These are phyloP conservation scores for Thyatira batis DNA, from an alignment of 2,888 invertebrate genomes.

Conservation along the genomic window DNA sequence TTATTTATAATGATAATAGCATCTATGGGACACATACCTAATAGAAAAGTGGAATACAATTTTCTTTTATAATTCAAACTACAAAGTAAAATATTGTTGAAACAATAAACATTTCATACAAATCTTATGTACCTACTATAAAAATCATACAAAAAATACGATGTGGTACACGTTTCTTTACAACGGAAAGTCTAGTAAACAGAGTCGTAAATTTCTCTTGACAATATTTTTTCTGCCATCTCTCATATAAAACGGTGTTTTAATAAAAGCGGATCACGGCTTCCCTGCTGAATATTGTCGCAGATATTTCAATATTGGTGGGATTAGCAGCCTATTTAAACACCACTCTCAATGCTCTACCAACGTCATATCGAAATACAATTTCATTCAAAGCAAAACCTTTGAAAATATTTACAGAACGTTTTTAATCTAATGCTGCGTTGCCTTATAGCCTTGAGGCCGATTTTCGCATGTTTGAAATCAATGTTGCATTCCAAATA, in stretches of 20 bases:
- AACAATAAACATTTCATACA: too few species aligned
- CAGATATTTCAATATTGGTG: conserved; percentile 81
- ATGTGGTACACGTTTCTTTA: background rate
- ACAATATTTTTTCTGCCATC: conserved; percentile 61
- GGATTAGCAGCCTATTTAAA: conserved; percentile 81
- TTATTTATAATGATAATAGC: too few species aligned
- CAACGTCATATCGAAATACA: conserved; percentile 75
- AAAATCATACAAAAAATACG: background rate
- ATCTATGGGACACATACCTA: too few species aligned
- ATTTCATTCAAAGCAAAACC: conserved; percentile 67
- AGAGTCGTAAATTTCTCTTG: conserved; percentile 35
- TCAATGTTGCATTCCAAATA: too few species aligned
- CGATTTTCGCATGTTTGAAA: too few species aligned
- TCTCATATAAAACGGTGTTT: conserved; percentile 70
- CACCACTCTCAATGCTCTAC: conserved; percentile 69
- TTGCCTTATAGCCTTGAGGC: conserved; percentile 13
- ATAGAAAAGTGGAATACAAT: too few species aligned
- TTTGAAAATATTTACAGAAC: conserved; percentile 71
- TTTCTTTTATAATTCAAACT: too few species aligned
- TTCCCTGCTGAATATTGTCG: conserved; percentile 76
- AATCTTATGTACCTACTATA: background rate
- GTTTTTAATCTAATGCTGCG: conserved; percentile 66
- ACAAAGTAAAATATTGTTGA: too few species aligned
- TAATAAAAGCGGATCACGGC: conserved; percentile 79
- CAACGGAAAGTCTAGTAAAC: conserved; percentile 25